Base-by-base conservation (phyloP, 2,888 invertebrate species). In the Stramonita haemastoma region DNA sequence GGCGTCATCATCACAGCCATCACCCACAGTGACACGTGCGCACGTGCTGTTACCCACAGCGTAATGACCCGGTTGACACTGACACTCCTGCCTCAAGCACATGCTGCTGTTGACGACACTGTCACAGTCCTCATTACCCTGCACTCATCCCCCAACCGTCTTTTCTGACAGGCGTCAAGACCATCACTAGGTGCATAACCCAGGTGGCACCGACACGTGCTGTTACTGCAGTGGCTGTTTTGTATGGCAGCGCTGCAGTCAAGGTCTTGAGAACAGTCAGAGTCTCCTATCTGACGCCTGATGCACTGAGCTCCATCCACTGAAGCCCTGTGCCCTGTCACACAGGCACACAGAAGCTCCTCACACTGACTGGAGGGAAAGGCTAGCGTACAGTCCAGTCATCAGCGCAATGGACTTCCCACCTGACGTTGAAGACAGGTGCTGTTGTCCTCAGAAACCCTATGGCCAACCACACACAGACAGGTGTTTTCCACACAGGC, bases 241-340 rank as follows among this genome's bases (percentile, higher is more conserved):
- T 85, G 88, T 15, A 94, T 90, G 11, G 92, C 92, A 6, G 90
- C 90, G n/a, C 88, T 81, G 79, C 94, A 94, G 89, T 94, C 94
- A 4, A 26, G 66, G 46, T 91, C 77, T 17, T 4, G 15, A 19
- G 32, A 22, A 26, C 89, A 88, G 73, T 34, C 79, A 0, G 81
- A 26, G 60, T 88, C 89, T 0, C 79, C 86, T 13, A 90, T 81
- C 22, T 81, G 77, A 57, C 87, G 60, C 56, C 83, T 83, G 6
- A 4, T 0, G 73, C 90, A 90, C 0, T 8, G 29, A n/a, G 1
- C 46, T 0, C 85, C 87, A 1, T 60, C 79, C 17, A 2, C 13
- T 11, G 81, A 57, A 17, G 83, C 26, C 13, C n/a, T 19, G 73
- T 77, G 85, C 1, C 90, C 90, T 19, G 81, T 46, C 0, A 15